Evolutionary conservation across 1,140 invertebrate species (phyloP).

Genomic region (Psilanteris sp.): DNA sequence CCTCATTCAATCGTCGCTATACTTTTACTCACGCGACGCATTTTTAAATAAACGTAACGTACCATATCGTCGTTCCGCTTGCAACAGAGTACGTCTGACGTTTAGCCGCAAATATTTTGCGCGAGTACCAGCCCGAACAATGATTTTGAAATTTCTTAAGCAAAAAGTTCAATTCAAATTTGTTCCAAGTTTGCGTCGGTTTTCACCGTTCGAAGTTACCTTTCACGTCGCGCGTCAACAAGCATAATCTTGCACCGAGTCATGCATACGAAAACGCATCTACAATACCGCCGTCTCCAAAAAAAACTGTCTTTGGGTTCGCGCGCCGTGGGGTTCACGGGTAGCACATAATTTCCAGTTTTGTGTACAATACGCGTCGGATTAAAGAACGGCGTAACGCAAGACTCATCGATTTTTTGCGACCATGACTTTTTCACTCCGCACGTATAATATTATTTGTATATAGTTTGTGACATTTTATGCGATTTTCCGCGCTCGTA

Average conservation of each 20-base stretch:
- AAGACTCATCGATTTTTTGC: conserved; percentile 49
- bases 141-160: conserved; percentile 7
- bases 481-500: conserved; percentile 13
- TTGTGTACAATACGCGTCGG: conserved; percentile 27
- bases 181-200: not conserved
- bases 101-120: too few species aligned
- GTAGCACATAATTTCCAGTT: conserved; percentile 9
- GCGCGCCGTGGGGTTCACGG: too few species aligned
- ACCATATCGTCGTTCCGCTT: too few species aligned
- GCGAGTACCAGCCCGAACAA: too few species aligned
- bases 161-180: conserved; percentile 1
- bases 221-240: conserved; percentile 2
- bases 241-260: conserved; percentile 9
- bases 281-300: too few species aligned
- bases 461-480: conserved; percentile 15
- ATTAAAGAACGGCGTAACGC: conserved; percentile 42
- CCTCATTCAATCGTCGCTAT: conserved; percentile 1
- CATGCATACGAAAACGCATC: conserved; percentile 38
- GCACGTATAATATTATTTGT: conserved; percentile 9
- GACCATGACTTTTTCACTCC: conserved; percentile 53
- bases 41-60: conserved; percentile 21
- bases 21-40: not conserved
- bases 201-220: not conserved
- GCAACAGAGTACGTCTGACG: too few species aligned
- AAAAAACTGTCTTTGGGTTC: too few species aligned